Evolutionary conservation across 2,888 invertebrate species (phyloP).

Genomic region (Teleogryllus oceanicus): DNA sequence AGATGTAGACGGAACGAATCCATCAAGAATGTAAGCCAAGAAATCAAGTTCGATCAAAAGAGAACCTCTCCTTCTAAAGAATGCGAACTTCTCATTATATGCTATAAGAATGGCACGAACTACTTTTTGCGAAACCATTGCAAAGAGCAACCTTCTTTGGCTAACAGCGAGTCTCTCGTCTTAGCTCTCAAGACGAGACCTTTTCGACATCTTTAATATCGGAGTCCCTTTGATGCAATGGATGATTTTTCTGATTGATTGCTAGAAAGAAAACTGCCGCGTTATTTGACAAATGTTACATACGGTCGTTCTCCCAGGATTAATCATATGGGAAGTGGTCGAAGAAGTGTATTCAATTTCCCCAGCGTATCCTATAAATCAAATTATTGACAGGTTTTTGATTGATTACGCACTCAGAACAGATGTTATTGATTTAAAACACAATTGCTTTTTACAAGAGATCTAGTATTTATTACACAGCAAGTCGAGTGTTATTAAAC

Average conservation of each 20-base stretch:
- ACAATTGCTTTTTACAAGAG: not conserved
- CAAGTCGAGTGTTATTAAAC: not conserved
- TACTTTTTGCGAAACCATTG: too few relatives aligned
- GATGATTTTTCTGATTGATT: not conserved
- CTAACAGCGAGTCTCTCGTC: too few relatives aligned
- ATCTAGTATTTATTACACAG: not conserved
- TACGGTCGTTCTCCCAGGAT: not conserved
- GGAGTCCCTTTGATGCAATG: not conserved
- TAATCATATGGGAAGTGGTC: constrained; percentile 4
- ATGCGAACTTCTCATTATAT: too few relatives aligned
- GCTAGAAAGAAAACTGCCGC: not conserved
- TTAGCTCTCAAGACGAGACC: too few relatives aligned
- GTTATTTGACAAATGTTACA: not conserved
- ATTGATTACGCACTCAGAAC: constrained; percentile 6
- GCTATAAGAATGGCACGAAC: too few relatives aligned
- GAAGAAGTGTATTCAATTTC: constrained; percentile 10
- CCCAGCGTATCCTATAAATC: not conserved
- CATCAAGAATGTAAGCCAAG: too few relatives aligned
- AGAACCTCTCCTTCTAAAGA: too few relatives aligned
- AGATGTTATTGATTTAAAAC: constrained; percentile 9
- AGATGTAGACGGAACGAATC: too few relatives aligned
- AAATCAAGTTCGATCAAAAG: too few relatives aligned
- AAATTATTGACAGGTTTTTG: constrained; percentile 1
- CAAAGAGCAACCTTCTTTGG: too few relatives aligned
- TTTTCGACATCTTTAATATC: not conserved